A percentile compares a stretch with the other conserved stretches of the same genome.
Conservation (phyloP, 2,888 invertebrate species). For the Scaptomyza flava region DNA sequence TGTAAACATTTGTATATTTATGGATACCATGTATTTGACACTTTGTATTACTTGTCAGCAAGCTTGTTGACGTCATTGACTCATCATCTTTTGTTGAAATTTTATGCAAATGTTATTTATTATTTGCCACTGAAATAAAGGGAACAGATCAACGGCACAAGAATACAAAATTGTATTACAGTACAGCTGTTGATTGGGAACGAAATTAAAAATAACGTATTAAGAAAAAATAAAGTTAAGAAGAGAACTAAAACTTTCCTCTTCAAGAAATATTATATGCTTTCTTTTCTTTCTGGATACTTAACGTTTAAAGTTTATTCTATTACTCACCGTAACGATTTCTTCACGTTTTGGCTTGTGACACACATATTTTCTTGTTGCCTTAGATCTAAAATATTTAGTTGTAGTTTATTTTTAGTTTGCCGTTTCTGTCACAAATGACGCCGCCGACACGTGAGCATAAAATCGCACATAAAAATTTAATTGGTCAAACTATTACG, state of each 20-base stretch:
- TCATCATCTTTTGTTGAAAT: conserved; percentile 35
- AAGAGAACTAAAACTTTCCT: neutral
- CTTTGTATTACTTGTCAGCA: conserved; percentile 38
- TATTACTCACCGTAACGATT: conserved; percentile 7
- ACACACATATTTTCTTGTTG: conserved; percentile 35
- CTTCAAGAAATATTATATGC: no score
- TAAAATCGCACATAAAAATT: conserved; percentile 63
- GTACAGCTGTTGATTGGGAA: conserved; percentile 9
- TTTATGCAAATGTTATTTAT: conserved; percentile 48
- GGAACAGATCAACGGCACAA: conserved; percentile 23
- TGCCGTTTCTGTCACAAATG: conserved; percentile 28
- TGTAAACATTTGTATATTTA: neutral
- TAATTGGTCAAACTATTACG: conserved; percentile 26
- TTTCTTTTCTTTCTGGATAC: neutral
- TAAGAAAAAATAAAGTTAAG: no score
- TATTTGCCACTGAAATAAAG: conserved; percentile 23
- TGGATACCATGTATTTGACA: conserved; percentile 35
- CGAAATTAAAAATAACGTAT: no score
- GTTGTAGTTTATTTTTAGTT: conserved; percentile 43
- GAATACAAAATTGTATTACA: conserved; percentile 8
- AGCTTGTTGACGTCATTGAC: conserved; percentile 67
- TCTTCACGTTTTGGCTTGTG: conserved; percentile 31
- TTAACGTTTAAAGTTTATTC: neutral
- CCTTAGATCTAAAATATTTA: conserved; percentile 40
- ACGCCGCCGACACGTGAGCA: conserved; percentile 68